phyloP scores from a whole-genome alignment of 2,113 vertebrate species.

The Mesoclemmys tuberculata region DNA sequence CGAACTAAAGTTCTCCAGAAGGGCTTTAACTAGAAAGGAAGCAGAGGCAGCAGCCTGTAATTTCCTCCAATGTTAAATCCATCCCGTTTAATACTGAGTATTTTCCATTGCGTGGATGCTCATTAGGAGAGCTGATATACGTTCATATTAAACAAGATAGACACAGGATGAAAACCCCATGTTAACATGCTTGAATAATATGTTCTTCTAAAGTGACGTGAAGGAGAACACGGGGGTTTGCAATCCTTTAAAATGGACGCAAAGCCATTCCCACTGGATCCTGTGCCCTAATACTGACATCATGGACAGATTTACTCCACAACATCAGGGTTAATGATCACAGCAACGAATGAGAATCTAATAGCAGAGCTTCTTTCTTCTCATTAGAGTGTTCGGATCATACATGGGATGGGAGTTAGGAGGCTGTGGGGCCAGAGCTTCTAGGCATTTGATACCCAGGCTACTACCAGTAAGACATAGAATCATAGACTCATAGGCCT shows the following conservation, averaged over 20 bases:
- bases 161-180: not conserved
- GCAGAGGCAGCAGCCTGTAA: not conserved
- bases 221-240: not conserved
- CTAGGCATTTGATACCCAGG: not conserved
- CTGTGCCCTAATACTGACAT: not conserved
- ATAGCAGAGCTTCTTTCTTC: not conserved
- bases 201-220: not conserved
- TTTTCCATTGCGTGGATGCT: not conserved
- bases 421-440: not conserved
- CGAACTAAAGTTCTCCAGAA: not conserved
- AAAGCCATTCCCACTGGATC: not conserved
- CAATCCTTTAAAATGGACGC: not conserved
- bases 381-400: not conserved
- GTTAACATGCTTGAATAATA: not conserved
- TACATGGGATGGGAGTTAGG: not conserved
- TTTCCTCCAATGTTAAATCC: not conserved
- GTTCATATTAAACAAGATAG: not conserved
- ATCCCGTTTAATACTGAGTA: not conserved
- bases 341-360: not conserved
- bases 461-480: not conserved
- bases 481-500: no score
- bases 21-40: not conserved
- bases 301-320: not conserved
- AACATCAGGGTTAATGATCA: not conserved
- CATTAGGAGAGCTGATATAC: not conserved